Percentiles rank a stretch among this genome's conserved stretches.
phyloP scores from a whole-genome alignment of 2,797 vertebrate genomes.

The Pipistrellus nathusii region DNA sequence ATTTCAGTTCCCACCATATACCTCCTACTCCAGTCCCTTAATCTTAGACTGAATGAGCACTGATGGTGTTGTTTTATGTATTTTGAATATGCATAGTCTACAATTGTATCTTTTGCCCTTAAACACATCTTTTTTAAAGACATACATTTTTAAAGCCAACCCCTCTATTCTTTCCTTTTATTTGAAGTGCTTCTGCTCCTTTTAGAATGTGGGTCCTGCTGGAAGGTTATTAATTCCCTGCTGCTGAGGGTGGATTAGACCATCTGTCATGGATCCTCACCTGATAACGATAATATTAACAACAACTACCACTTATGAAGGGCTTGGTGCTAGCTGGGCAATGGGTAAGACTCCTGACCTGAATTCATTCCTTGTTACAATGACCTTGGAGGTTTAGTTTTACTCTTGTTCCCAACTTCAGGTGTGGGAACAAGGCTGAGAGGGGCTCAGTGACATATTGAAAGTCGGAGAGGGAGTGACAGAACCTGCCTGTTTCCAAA shows the following conservation, averaged over 20 bases:
- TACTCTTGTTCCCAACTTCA: background rate
- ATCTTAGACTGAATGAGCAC: background rate
- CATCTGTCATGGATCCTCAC: conserved; percentile 57
- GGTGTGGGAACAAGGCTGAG: background rate
- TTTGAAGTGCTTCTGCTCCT: background rate
- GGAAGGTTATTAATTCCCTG: conserved; percentile 56
- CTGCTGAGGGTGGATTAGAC: conserved; percentile 18
- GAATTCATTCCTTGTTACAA: background rate
- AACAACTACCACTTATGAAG: background rate
- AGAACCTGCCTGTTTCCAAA: background rate
- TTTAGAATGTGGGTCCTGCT: conserved; percentile 54
- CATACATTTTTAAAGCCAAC: background rate
- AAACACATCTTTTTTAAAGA: background rate
- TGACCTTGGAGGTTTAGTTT: rapidly evolving
- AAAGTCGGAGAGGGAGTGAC: background rate
- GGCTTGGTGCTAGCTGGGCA: background rate
- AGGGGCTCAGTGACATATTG: no score
- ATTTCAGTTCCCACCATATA: background rate
- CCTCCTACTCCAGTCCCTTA: background rate
- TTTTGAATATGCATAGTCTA: background rate
- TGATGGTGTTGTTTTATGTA: background rate
- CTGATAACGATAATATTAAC: conserved; percentile 25
- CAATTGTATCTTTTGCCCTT: background rate
- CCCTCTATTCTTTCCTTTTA: background rate
- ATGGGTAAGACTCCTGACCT: background rate